Conservation (phyloP, 1,140 invertebrate genomes). For the Antheraea pernyi region DNA sequence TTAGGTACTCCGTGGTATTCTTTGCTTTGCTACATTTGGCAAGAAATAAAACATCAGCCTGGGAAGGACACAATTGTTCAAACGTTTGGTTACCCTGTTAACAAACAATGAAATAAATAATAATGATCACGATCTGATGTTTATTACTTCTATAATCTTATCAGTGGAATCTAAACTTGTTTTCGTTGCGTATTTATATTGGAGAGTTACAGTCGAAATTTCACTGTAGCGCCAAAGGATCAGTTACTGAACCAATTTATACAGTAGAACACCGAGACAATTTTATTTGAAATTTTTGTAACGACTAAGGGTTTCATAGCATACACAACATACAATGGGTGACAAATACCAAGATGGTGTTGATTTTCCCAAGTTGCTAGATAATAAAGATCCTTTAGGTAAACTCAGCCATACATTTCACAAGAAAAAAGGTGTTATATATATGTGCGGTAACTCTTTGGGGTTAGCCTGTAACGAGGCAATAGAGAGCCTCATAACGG, state of each 20-base stretch:
- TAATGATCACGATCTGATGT: neutral
- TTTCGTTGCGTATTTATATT: neutral
- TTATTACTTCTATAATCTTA: neutral
- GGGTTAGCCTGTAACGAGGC: slow-evolving; percentile 58
- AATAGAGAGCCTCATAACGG: slow-evolving; percentile 37
- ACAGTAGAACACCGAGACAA: neutral
- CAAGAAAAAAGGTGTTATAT: slow-evolving; percentile 46
- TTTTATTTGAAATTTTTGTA: neutral
- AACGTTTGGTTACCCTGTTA: neutral
- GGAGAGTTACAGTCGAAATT: neutral
- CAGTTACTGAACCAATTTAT: neutral
- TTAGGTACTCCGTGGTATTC: too few relatives aligned
- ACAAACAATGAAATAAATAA: neutral
- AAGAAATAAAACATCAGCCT: neutral
- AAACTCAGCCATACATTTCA: slow-evolving; percentile 52
- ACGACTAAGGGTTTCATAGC: neutral
- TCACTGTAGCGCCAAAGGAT: neutral
- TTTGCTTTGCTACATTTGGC: too few relatives aligned
- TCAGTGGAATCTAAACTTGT: neutral
- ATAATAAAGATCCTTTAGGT: slow-evolving; percentile 54
- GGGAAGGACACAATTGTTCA: neutral
- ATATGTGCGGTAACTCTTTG: slow-evolving; percentile 65
- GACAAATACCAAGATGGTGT: slow-evolving; percentile 39
- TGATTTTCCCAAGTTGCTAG: slow-evolving; percentile 44
- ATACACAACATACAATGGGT: neutral